Evolutionary conservation across 2,797 vertebrate species (phyloP).

Genomic region (Eulemur rubriventer): DNA sequence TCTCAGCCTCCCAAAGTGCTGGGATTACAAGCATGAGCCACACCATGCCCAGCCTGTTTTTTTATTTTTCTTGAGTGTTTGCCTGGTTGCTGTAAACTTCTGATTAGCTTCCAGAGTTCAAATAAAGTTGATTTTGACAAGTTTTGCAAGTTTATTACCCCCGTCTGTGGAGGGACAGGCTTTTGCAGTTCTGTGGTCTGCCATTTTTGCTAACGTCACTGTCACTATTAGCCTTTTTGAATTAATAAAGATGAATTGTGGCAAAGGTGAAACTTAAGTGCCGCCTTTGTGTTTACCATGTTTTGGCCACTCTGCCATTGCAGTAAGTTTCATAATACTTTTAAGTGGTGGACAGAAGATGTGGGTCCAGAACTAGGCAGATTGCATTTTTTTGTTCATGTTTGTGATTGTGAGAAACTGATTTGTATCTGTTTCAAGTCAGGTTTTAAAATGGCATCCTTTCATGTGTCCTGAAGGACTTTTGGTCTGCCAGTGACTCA

Average conservation of each 20-base stretch:
- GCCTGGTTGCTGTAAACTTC: neutral
- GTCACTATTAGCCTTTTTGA: neutral
- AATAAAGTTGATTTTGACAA: neutral
- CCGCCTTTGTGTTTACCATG: neutral
- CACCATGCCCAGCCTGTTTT: neutral
- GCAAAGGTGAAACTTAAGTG: neutral
- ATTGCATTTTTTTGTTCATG: neutral
- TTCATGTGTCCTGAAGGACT: neutral
- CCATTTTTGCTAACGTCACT: neutral
- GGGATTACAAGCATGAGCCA: neutral
- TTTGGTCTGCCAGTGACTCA: neutral
- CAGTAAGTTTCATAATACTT: neutral
- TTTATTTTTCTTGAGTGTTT: neutral
- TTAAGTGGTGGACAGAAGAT: neutral
- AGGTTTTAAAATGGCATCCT: neutral
- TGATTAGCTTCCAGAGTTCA: constrained; percentile 10
- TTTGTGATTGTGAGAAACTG: constrained; percentile 16
- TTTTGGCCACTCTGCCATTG: neutral
- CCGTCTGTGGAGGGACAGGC: neutral
- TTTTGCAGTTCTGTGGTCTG: constrained; percentile 14
- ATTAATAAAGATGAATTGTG: neutral
- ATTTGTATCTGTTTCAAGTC: neutral
- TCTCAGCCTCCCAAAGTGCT: neutral
- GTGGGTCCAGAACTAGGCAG: neutral
- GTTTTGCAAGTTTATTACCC: neutral